Evolutionary conservation across 2,888 invertebrate species (phyloP).

Genomic region (Melieria crassipennis): DNA sequence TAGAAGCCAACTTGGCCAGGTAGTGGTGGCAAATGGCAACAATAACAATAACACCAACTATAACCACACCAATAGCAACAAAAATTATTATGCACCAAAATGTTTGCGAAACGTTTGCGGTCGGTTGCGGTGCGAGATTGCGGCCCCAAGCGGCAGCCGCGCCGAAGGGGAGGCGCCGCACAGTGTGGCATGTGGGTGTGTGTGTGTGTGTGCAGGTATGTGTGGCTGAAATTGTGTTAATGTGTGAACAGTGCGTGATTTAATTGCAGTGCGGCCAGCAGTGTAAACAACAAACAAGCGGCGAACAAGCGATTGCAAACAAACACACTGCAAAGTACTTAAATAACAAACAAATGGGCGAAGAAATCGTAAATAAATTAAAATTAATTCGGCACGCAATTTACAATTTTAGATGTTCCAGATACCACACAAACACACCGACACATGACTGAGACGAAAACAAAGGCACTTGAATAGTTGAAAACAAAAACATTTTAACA

Average conservation of each 20-base stretch:
- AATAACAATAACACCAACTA: too few species aligned
- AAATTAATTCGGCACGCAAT: constrained; percentile 54
- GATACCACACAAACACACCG: constrained; percentile 43
- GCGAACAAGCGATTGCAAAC: background rate
- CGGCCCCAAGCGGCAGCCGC: too few species aligned
- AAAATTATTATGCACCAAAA: too few species aligned
- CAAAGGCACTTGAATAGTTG: background rate
- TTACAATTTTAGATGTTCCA: constrained; percentile 58
- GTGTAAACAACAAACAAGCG: constrained; percentile 4
- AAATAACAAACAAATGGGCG: constrained; percentile 10
- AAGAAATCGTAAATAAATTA: background rate
- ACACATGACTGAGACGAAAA: constrained; percentile 26
- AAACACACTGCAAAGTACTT: background rate
- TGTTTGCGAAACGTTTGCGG: too few species aligned
- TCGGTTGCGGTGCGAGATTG: too few species aligned
- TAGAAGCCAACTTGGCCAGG: too few species aligned
- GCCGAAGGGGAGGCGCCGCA: too few species aligned
- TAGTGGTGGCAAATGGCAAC: too few species aligned
- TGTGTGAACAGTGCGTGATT: background rate
- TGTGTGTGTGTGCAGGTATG: too few species aligned
- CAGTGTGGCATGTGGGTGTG: too few species aligned
- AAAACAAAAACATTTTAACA: background rate
- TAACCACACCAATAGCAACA: too few species aligned
- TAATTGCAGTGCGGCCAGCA: constrained; percentile 18
- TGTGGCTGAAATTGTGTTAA: too few species aligned